Evolutionary conservation across 2,888 invertebrate genomes (phyloP).

Genomic region (Lasioglossum oenotherae): DNA sequence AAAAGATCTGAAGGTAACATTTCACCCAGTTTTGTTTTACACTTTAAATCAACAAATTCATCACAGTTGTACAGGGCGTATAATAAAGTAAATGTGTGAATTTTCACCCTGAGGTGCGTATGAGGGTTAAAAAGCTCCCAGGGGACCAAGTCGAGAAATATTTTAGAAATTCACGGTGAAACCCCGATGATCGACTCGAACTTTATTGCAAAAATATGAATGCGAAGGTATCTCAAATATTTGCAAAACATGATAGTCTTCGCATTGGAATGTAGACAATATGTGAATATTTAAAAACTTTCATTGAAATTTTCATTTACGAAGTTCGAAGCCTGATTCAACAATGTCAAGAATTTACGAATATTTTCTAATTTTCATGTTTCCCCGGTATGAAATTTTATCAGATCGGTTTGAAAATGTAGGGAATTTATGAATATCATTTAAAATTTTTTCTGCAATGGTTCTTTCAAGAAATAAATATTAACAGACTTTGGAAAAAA

Average conservation of each 20-base stretch:
- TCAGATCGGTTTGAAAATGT: neutral
- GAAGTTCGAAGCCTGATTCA: neutral
- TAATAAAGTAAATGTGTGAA: too few relatives aligned
- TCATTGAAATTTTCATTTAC: neutral
- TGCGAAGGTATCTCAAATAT: neutral
- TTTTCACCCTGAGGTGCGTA: too few relatives aligned
- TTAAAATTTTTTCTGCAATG: neutral
- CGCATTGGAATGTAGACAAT: neutral
- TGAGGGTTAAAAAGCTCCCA: neutral
- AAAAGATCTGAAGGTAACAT: too few relatives aligned
- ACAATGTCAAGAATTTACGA: neutral
- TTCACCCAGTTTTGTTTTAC: too few relatives aligned
- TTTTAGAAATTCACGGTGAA: neutral
- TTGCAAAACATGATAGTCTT: neutral
- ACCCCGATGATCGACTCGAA: neutral
- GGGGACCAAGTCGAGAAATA: neutral
- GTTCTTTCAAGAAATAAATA: neutral
- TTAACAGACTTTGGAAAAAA: neutral
- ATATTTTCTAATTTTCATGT: neutral
- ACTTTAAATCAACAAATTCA: too few relatives aligned
- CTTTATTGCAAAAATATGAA: neutral
- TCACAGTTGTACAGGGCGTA: too few relatives aligned
- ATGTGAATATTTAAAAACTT: neutral
- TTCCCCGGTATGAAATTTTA: neutral
- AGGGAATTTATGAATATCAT: neutral